phyloP scores from a whole-genome alignment of 2,888 invertebrate species.

The Cheilosia pagana region DNA sequence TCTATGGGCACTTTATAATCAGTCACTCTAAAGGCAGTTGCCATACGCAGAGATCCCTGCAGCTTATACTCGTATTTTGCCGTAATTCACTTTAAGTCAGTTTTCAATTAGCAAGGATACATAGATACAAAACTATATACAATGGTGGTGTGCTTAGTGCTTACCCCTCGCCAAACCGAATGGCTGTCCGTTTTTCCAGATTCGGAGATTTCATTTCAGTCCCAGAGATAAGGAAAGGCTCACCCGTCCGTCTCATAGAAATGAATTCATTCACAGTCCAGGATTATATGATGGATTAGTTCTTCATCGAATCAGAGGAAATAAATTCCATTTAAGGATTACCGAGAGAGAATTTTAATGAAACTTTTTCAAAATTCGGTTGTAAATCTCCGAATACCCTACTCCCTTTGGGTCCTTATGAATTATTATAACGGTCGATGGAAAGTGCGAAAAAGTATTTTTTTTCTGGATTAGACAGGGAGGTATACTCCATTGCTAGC shows the following conservation, averaged over 20 bases:
- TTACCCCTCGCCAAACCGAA: neutral
- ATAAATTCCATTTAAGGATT: slow-evolving; percentile 64
- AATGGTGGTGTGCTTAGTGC: neutral
- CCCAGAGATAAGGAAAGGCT: slow-evolving; percentile 4
- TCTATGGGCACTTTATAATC: neutral
- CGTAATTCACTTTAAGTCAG: slow-evolving; percentile 55
- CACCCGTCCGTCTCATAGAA: neutral
- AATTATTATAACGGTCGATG: slow-evolving; percentile 56
- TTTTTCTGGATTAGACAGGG: neutral
- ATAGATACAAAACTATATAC: slow-evolving; percentile 29
- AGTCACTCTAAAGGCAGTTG: neutral
- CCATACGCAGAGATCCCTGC: slow-evolving; percentile 35
- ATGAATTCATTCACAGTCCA: slow-evolving; percentile 2
- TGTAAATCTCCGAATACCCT: slow-evolving; percentile 52
- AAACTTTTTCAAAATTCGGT: slow-evolving; percentile 57
- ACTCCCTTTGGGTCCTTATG: slow-evolving; percentile 42
- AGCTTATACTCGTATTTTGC: slow-evolving; percentile 21
- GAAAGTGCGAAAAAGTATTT: slow-evolving; percentile 51
- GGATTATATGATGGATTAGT: slow-evolving; percentile 53
- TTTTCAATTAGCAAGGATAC: slow-evolving; percentile 59
- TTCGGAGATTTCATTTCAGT: slow-evolving; percentile 20
- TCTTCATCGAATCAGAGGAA: slow-evolving; percentile 53
- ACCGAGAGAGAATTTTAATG: slow-evolving; percentile 47
- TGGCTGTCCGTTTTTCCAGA: slow-evolving; percentile 12
- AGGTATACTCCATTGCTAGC: neutral